Conservation (phyloP, 1,140 invertebrate genomes). For the Steinernema khuongi region DNA sequence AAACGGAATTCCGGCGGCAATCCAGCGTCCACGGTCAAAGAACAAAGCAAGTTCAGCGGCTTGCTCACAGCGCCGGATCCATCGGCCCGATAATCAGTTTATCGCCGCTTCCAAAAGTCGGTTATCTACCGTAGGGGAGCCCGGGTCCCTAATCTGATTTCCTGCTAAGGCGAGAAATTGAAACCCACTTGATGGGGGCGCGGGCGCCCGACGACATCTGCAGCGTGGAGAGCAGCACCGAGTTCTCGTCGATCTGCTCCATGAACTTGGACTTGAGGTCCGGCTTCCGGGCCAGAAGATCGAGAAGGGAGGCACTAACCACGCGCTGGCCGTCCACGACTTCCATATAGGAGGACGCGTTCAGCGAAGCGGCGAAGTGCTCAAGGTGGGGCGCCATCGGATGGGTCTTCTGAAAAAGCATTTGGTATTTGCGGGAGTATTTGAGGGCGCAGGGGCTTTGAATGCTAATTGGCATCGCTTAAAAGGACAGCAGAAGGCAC, state of each 20-base stretch:
- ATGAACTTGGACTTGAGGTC: conserved; percentile 11
- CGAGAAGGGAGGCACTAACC: neutral
- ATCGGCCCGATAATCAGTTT: neutral
- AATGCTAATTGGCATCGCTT: too few species aligned
- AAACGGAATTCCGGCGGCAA: too few species aligned
- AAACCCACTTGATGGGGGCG: neutral
- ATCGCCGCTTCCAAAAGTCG: neutral
- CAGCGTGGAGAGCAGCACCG: neutral
- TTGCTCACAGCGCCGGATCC: too few species aligned
- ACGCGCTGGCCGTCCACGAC: neutral
- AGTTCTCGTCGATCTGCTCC: neutral
- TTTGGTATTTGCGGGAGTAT: too few species aligned
- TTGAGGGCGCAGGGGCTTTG: too few species aligned
- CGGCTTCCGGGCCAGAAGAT: neutral
- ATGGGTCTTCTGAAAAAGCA: too few species aligned
- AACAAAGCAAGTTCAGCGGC: too few species aligned
- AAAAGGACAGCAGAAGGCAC: neutral
- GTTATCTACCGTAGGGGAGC: neutral
- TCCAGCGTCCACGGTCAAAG: too few species aligned
- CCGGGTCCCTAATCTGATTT: neutral
- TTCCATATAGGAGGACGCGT: too few species aligned
- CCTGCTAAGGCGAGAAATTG: neutral
- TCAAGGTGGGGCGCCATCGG: too few species aligned
- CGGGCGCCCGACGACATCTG: conserved; percentile 5
- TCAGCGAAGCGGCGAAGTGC: too few species aligned